phyloP scores from a whole-genome alignment of 23 tunicate species.

The Trididemnum nubilum region DNA sequence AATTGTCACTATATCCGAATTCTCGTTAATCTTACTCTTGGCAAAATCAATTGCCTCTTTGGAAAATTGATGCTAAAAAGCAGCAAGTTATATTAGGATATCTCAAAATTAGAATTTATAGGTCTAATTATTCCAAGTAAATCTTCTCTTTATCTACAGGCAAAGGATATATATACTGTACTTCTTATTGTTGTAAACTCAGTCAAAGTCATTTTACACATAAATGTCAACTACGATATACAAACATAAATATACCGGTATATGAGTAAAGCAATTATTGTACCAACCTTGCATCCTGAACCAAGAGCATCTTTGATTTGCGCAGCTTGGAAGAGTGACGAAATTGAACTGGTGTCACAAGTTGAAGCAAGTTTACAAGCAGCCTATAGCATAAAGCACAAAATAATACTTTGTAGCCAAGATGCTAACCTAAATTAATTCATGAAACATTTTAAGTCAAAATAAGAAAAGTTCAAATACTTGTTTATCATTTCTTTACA shows the following conservation, averaged over 20 bases:
- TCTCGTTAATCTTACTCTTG: slow-evolving; percentile 49
- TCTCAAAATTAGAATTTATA: neutral
- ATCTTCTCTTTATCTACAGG: neutral
- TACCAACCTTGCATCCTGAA: slow-evolving; percentile 69
- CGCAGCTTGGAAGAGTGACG: slow-evolving; percentile 51
- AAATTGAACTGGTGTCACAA: slow-evolving; percentile 52
- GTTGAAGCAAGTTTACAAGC: slow-evolving; percentile 71
- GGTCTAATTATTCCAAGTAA: no score
- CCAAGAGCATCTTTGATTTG: slow-evolving; percentile 33
- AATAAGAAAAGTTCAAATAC: no score
- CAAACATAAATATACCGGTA: no score
- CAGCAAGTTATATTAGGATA: neutral
- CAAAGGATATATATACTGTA: no score
- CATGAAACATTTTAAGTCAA: no score
- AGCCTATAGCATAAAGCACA: slow-evolving; percentile 30
- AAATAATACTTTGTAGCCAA: neutral
- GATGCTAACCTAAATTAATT: no score
- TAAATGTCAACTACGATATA: no score
- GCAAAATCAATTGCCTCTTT: slow-evolving; percentile 60
- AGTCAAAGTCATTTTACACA: no score
- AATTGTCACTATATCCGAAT: slow-evolving; percentile 41
- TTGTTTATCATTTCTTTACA: no score
- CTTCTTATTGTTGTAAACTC: no score
- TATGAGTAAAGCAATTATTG: neutral
- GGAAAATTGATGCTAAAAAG: slow-evolving; percentile 48